Conservation (phyloP, 2,113 vertebrate genomes). For the Oophaga pumilio region DNA sequence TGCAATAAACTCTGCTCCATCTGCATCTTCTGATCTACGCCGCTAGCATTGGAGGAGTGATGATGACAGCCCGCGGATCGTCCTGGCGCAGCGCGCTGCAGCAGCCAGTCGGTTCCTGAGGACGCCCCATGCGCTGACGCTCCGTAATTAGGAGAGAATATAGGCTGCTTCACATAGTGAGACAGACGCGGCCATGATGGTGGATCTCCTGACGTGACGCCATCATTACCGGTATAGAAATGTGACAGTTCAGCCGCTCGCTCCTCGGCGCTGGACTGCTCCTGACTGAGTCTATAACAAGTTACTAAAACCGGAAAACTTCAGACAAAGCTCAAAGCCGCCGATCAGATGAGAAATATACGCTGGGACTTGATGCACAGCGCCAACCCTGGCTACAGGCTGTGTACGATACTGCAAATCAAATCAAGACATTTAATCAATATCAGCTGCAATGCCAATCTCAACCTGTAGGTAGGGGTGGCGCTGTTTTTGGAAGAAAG, state of each 20-base stretch:
- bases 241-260: not conserved
- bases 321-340: not conserved
- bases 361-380: no score
- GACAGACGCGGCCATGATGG: slow-evolving; percentile 11
- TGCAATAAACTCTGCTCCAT: not conserved
- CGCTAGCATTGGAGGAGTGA: not conserved
- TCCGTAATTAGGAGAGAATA: slow-evolving; percentile 22
- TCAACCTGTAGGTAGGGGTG: not conserved
- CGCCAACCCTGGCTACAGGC: no score
- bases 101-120: slow-evolving; percentile 1
- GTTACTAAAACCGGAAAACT: not conserved
- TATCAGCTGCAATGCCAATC: not conserved
- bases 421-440: not conserved
- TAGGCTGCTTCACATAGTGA: slow-evolving; percentile 6
- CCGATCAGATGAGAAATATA: no score
- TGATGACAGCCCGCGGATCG: slow-evolving; percentile 7
- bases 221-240: not conserved
- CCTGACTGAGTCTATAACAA: not conserved
- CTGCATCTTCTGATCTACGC: not conserved
- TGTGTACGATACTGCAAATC: not conserved
- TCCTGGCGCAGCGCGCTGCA: not conserved
- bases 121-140: slow-evolving; percentile 5
- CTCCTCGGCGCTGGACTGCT: not conserved
- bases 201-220: not conserved
- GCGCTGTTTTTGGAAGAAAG: no score